These are phyloP conservation scores for Coilia nasus DNA, from an alignment of 2,797 vertebrate genomes.

Conservation along the genomic window DNA sequence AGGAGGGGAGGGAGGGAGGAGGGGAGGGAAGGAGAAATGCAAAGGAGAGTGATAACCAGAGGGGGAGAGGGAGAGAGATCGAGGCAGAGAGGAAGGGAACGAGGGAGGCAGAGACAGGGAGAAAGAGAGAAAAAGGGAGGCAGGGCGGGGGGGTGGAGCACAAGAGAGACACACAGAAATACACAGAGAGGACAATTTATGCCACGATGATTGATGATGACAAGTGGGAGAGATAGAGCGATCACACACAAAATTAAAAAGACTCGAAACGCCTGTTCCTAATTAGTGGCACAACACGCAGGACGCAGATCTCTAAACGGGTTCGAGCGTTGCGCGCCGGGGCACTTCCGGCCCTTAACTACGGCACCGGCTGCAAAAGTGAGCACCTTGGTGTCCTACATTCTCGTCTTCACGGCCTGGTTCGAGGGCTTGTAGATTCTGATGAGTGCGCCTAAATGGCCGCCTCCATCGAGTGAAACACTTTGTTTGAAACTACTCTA, in stretches of 20 bases:
- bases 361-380: not conserved
- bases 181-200: conserved; percentile 23
- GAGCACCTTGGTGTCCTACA: not conserved
- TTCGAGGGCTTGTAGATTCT: conserved; percentile 35
- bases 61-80: not conserved
- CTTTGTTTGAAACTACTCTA: conserved; percentile 33
- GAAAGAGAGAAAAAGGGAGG: not conserved
- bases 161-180: conserved; percentile 5
- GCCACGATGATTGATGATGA: conserved; percentile 18
- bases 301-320: conserved; percentile 35
- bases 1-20: not conserved
- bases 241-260: conserved; percentile 12
- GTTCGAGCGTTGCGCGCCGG: conserved; percentile 20
- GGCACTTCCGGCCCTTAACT: too few relatives aligned
- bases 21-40: conserved; percentile 1
- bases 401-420: conserved; percentile 27
- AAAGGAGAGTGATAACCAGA: not conserved
- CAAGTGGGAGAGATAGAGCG: conserved; percentile 17
- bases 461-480: not conserved
- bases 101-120: too few relatives aligned
- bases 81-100: not conserved
- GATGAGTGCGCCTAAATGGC: conserved; percentile 19
- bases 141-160: not conserved
- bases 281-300: conserved; percentile 35
- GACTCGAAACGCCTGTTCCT: conserved; percentile 31